Evolutionary conservation across 2,113 vertebrate genomes (phyloP).

Genomic region (Heterotilapia buettikoferi): DNA sequence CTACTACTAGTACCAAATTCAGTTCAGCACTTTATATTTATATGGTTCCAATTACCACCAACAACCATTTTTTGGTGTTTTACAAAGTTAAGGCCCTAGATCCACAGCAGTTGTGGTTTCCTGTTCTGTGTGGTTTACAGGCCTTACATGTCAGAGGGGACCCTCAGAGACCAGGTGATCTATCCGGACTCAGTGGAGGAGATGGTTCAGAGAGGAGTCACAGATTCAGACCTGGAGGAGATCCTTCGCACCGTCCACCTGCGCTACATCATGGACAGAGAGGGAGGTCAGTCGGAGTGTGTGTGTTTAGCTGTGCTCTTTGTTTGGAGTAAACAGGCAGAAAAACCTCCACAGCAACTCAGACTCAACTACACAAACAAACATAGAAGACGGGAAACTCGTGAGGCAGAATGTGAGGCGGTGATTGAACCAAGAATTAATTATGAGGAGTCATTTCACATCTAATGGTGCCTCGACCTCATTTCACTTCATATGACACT

Average conservation of each 20-base stretch:
- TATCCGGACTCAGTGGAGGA: constrained; percentile 91
- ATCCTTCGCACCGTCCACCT: constrained; percentile 89
- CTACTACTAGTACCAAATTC: accelerated
- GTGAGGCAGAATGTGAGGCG: background rate
- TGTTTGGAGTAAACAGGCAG: background rate
- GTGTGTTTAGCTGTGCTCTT: background rate
- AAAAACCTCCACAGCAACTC: background rate
- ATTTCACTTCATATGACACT: background rate
- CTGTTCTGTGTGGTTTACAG: constrained; percentile 53
- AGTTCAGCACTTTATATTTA: background rate
- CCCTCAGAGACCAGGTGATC: constrained; percentile 93
- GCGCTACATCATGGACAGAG: constrained; percentile 90
- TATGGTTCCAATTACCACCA: background rate
- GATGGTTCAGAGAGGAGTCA: constrained; percentile 81
- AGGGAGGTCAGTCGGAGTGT: constrained; percentile 77
- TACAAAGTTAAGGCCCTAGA: background rate
- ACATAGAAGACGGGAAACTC: background rate
- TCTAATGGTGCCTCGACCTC: background rate
- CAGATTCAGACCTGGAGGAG: constrained; percentile 80
- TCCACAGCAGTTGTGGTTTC: constrained; percentile 76
- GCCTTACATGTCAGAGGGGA: constrained; percentile 97
- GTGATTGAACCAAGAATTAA: accelerated
- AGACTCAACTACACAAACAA: background rate
- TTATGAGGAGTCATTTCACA: background rate
- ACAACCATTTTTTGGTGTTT: background rate